Base-by-base conservation (phyloP, 2,888 invertebrate species). In the Pedicia rivosa region DNA sequence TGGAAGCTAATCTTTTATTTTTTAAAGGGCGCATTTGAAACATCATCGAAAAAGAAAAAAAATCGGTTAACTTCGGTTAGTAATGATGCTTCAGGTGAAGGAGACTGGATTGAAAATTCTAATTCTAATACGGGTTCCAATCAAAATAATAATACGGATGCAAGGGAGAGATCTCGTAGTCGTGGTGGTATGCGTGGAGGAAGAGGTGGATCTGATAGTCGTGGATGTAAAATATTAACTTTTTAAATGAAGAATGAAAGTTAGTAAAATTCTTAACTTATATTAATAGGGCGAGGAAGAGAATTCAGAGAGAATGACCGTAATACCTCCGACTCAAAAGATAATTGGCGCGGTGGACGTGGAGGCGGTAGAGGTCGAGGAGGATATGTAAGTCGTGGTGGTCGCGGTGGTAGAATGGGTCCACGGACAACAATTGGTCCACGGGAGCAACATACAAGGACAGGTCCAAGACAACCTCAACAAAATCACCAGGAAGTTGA, bases 11-110 rank as follows among this genome's bases (percentile, higher is more conserved):
- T 17, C 20, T 19, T 42, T 35, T 16, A 38, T 44, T 56, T 2
- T 59, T 8, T 5, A 20, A 24, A 81, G 76, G 76, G 79, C 50
- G 82, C 84, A 55, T 88, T 88, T 86, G 84, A 82, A 54, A 81
- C 78, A 41, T 73, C 69, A 38, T 80, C 83, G 45, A 86, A 86
- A 65, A 88, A 87, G 68, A 86, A 84, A 68, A 87, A 83, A 64
- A 79, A 77, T 55, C 70, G 75, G 51, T 74, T 78, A 40, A 68
- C 74, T 22, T 68, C 68, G 46, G 60, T 68, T 43, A 64, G 66
- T 43, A 63, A 62, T 43, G 68, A 66, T 48, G 62, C 59, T 36
- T 53, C 58, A 44, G 62, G 62, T 25, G 67, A 67, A 35, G 65
- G 53, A 38, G 60, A 57, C 28, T 57, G 54, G 54, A 60, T 60